Evolutionary conservation across 2,113 vertebrate species (phyloP), one percentile per base, ranked within the genome.

Genomic region (Theristicus caerulescens): DNA sequence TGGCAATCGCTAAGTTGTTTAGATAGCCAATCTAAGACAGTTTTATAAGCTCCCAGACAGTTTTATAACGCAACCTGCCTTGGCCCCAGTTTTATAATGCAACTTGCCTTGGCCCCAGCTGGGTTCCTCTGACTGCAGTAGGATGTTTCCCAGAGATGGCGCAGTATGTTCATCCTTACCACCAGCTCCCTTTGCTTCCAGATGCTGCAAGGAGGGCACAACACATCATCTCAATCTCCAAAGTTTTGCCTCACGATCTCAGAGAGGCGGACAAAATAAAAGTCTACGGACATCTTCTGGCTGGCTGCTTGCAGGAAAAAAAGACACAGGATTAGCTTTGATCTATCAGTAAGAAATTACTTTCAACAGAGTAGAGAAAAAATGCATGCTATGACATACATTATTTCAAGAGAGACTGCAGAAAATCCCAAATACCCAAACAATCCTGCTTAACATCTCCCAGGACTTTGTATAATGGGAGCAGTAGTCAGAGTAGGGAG

Each of bases 371-470:
- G 19, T 7, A 18, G 0, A 4, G 51, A 59, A 71, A 76, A n/a
- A 4, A 4, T 7, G 2, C 1, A 8, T 40, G 16, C 16, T 17
- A 0, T 0, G 13, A 16, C 31, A 42, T 58, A 32, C 8, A 11
- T 6, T 18, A 42, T 38, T 40, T 70, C n/a, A 40, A 11, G 38
- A 47, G 47, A 49, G 17, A 22, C 42, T 71, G 52, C 47, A 86
- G 57, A 79, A 89, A 65, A 77, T 84, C 46, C 80, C 65, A 40
- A n/a, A 44, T 34, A 86, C 9, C 52, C 71, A 27, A 66, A 42
- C 4, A 2, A 85, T 77, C 70, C 80, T 88, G 65, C 59, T 7
- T 4, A 55, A 17, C 67, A 6, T 21, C 90, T 92, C 66, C 72
- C 65, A 67, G 26, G 29, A 59, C 46, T 55, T 29, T 21, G 71